Percentiles rank a stretch among this genome's conserved stretches.
These are phyloP conservation scores for Epicampocera succincta DNA, from an alignment of 2,888 invertebrate species.

Conservation along the genomic window DNA sequence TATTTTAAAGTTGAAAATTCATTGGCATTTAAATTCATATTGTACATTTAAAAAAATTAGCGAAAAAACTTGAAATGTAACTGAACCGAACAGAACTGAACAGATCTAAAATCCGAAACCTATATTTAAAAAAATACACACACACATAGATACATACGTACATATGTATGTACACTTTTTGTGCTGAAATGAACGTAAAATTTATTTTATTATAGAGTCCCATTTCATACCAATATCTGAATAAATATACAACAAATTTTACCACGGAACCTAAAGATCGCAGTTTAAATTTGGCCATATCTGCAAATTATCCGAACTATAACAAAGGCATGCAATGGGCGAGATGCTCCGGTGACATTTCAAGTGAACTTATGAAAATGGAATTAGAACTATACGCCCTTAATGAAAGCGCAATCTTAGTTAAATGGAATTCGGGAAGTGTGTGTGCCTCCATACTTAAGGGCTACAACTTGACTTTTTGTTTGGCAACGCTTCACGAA, in stretches of 20 bases:
- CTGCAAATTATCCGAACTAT: conserved; percentile 86
- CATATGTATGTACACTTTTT: too few relatives aligned
- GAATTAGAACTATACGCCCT: conserved; percentile 67
- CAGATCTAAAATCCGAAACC: too few relatives aligned
- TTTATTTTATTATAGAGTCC: conserved; percentile 81
- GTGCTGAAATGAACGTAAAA: too few relatives aligned
- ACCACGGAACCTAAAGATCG: conserved; percentile 81
- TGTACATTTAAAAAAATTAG: too few relatives aligned
- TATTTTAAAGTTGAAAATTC: too few relatives aligned
- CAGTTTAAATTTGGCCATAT: conserved; percentile 88
- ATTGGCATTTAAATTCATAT: too few relatives aligned
- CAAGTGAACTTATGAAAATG: conserved; percentile 72
- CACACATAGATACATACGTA: too few relatives aligned
- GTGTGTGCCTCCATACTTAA: conserved; percentile 86
- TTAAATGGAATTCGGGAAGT: conserved; percentile 90
- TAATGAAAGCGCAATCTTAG: conserved; percentile 82
- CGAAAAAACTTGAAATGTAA: too few relatives aligned
- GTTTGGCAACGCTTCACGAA: conserved; percentile 83
- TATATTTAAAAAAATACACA: background rate
- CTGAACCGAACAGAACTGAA: too few relatives aligned
- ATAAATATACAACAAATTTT: conserved; percentile 72
- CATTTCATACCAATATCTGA: conserved; percentile 84
- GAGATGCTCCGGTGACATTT: conserved; percentile 82
- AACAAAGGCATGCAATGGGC: conserved; percentile 94
- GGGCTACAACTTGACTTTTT: conserved; percentile 89